These are phyloP conservation scores for Chromis chromis DNA, from an alignment of 2,797 vertebrate species.

Conservation along the genomic window DNA sequence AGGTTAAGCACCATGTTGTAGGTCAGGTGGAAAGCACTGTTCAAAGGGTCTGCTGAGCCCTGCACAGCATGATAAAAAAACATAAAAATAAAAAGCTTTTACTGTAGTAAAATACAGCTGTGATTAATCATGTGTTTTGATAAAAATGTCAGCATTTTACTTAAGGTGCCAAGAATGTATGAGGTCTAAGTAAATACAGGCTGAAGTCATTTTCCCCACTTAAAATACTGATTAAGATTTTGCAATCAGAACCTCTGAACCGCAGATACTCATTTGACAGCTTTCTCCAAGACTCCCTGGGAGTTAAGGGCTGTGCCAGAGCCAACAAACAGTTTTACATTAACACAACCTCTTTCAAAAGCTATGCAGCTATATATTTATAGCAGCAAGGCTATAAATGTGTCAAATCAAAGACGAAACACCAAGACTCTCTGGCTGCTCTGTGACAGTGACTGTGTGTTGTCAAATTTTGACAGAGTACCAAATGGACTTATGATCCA, in stretches of 20 bases:
- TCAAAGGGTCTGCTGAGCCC: conserved; percentile 96
- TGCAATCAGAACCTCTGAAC: conserved; percentile 20
- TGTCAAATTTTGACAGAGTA: conserved; percentile 34
- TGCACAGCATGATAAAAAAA: conserved; percentile 50
- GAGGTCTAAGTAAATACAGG: conserved; percentile 20
- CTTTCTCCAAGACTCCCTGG: conserved; percentile 19
- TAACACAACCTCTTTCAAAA: conserved; percentile 32
- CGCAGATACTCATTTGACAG: conserved; percentile 7
- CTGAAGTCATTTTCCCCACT: conserved; percentile 12
- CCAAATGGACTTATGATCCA: conserved; percentile 21
- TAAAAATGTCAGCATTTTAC: neutral
- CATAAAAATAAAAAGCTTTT: neutral
- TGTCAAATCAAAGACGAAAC: conserved; percentile 40
- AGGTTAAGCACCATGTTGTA: conserved; percentile 99
- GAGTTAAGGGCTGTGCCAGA: neutral
- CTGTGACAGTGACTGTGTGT: conserved; percentile 9
- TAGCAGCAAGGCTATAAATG: conserved; percentile 23
- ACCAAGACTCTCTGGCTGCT: conserved; percentile 21
- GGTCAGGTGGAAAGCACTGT: conserved; percentile 96
- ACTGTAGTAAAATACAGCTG: neutral
- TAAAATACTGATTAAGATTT: conserved; percentile 23
- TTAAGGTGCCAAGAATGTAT: conserved; percentile 5
- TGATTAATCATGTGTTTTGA: conserved; percentile 1
- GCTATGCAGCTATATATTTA: conserved; percentile 37
- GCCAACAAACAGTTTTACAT: conserved; percentile 46